Percentiles rank a stretch among this genome's conserved stretches.
phyloP scores from a whole-genome alignment of 1,140 invertebrate species.

The Steinernema khuongi region DNA sequence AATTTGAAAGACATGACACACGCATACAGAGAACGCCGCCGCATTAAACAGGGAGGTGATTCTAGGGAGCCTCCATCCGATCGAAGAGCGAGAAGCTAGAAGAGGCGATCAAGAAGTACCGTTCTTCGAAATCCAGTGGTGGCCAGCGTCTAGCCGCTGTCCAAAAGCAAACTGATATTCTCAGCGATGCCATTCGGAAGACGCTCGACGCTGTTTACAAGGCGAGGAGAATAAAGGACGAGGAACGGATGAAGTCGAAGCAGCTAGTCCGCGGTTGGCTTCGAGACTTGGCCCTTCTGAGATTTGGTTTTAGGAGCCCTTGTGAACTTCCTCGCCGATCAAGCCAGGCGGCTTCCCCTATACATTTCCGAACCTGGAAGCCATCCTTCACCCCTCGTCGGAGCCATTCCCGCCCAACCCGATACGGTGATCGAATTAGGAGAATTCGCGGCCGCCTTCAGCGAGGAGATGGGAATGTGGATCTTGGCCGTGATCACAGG shows the following conservation, averaged over 20 bases:
- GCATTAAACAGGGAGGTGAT: too few species aligned
- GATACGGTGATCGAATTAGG: neutral
- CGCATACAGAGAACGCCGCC: too few species aligned
- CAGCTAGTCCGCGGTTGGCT: neutral
- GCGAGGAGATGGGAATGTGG: slow-evolving; percentile 1
- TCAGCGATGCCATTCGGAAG: neutral
- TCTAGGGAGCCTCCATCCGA: neutral
- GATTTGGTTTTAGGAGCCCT: neutral
- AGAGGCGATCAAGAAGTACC: neutral
- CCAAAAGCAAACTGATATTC: neutral
- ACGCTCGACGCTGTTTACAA: neutral
- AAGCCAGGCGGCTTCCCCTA: neutral
- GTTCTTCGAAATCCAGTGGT: neutral
- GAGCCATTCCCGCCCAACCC: neutral
- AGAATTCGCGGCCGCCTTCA: neutral
- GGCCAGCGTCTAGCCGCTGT: neutral
- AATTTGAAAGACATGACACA: too few species aligned
- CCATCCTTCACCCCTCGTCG: neutral
- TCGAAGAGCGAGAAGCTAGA: neutral
- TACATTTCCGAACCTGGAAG: neutral
- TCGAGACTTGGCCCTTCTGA: neutral
- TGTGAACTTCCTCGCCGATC: neutral
- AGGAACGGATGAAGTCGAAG: neutral
- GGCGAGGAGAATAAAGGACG: neutral
- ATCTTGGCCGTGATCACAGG: neutral